Evolutionary conservation across 2,888 invertebrate genomes (phyloP).

Genomic region (Pachymerium ferrugineum): DNA sequence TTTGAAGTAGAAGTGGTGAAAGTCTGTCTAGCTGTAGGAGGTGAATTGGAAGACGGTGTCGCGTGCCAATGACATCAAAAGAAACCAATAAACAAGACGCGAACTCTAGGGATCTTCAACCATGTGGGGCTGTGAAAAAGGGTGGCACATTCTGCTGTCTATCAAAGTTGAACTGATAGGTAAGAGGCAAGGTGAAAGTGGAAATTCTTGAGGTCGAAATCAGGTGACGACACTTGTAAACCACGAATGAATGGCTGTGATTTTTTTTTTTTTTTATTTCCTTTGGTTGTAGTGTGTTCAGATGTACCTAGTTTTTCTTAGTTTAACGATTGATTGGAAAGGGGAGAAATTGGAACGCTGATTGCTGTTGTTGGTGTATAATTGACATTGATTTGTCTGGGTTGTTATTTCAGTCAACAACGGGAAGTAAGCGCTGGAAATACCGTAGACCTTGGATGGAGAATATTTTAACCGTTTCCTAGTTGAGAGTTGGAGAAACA

Average conservation of each 20-base stretch:
- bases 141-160: background rate
- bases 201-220: slow-evolving; percentile 8
- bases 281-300: no score
- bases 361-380: background rate
- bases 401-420: slow-evolving; percentile 8
- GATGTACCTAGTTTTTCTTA: no score
- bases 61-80: background rate
- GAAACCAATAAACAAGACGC: background rate
- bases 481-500: background rate
- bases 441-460: background rate
- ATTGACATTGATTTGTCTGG: slow-evolving; percentile 4
- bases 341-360: background rate
- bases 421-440: slow-evolving; percentile 6
- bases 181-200: background rate
- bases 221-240: background rate
- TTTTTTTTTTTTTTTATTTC: background rate
- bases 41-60: background rate
- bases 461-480: background rate
- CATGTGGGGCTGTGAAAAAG: background rate
- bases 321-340: background rate
- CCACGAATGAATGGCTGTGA: background rate
- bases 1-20: background rate
- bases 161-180: background rate
- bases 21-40: background rate
- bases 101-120: background rate